phyloP scores from a whole-genome alignment of 2,797 vertebrate species.

The Brachyrhaphis roseni region DNA sequence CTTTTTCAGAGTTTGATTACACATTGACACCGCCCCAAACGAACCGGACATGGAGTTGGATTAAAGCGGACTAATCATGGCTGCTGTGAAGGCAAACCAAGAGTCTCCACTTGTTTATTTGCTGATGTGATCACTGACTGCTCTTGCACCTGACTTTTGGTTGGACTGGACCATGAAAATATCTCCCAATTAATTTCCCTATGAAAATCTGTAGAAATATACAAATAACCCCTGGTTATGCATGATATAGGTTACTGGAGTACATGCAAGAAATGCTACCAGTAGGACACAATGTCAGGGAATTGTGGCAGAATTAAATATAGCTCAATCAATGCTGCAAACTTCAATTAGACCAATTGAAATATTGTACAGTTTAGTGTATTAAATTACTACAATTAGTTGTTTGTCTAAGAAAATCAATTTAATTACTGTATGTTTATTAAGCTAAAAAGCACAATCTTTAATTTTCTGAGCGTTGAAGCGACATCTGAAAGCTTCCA shows the following conservation, averaged over 20 bases:
- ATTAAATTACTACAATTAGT: too few species aligned
- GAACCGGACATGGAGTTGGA: too few species aligned
- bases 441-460: constrained; percentile 29
- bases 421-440: constrained; percentile 58
- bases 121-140: neutral
- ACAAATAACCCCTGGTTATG: neutral
- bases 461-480: constrained; percentile 30
- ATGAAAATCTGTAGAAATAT: neutral
- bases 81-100: neutral
- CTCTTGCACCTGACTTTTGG: neutral
- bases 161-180: neutral
- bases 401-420: constrained; percentile 1
- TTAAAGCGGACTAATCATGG: too few species aligned
- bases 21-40: too few species aligned
- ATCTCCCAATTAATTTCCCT: neutral
- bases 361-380: too few species aligned
- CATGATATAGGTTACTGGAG: neutral
- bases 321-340: too few species aligned
- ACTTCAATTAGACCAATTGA: too few species aligned
- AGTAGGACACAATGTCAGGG: neutral
- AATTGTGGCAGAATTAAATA: neutral
- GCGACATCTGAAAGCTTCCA: constrained; percentile 20
- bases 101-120: constrained; percentile 6
- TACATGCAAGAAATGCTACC: neutral
- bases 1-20: too few species aligned